These are phyloP conservation scores for Rhopalosiphum padi DNA, from an alignment of 1,140 invertebrate species.

Conservation along the genomic window DNA sequence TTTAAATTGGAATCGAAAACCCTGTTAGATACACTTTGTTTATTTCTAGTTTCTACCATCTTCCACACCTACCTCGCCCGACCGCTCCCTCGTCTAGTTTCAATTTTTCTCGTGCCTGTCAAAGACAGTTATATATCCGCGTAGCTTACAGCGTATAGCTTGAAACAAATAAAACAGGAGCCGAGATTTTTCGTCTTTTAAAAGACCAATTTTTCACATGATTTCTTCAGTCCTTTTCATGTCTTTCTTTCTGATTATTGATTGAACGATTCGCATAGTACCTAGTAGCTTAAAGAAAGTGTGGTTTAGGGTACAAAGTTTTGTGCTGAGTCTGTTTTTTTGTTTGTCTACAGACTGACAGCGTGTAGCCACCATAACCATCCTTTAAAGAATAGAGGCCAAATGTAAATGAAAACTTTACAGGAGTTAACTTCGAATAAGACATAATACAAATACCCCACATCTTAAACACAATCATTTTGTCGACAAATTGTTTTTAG, in stretches of 20 bases:
- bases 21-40: background rate
- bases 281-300: background rate
- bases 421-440: background rate
- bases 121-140: background rate
- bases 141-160: background rate
- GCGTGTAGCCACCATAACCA: background rate
- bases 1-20: background rate
- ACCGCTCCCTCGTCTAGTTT: background rate
- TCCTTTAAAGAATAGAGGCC: background rate
- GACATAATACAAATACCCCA: background rate
- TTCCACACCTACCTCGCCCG: too few relatives aligned
- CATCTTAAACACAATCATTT: background rate
- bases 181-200: background rate
- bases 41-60: background rate
- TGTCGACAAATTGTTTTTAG: background rate
- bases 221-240: background rate
- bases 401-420: background rate
- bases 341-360: background rate
- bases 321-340: background rate
- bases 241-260: background rate
- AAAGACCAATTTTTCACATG: conserved; percentile 30
- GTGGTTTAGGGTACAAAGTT: background rate
- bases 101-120: background rate
- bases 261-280: background rate
- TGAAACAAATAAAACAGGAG: background rate